Evolutionary conservation across 2,797 vertebrate species (phyloP).

Genomic region (Steatocranus sp.): DNA sequence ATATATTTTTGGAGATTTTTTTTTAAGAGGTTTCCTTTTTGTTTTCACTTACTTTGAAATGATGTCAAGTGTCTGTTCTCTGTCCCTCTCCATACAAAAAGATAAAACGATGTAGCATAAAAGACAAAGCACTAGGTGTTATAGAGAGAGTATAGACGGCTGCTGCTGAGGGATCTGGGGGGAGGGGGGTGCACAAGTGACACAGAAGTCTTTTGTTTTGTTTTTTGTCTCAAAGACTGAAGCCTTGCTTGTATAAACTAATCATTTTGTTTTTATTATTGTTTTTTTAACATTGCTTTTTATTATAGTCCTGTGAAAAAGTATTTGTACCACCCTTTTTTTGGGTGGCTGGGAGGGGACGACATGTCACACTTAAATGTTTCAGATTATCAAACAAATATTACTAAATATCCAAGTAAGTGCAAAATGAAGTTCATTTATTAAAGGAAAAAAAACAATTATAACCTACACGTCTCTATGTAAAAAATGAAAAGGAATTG

Average conservation of each 20-base stretch:
- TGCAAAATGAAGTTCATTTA: neutral
- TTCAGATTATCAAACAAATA: neutral
- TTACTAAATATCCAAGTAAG: neutral
- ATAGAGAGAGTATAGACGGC: slow-evolving; percentile 55
- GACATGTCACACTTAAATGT: neutral
- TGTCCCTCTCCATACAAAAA: slow-evolving; percentile 27
- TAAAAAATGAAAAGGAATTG: neutral
- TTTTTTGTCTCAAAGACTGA: neutral
- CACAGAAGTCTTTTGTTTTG: neutral
- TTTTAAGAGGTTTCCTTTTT: slow-evolving; percentile 38
- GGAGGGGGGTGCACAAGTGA: slow-evolving; percentile 6
- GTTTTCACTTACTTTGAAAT: slow-evolving; percentile 33
- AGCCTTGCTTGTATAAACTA: slow-evolving; percentile 17
- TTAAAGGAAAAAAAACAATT: neutral
- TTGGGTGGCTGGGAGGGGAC: fast-evolving
- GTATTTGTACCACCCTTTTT: neutral
- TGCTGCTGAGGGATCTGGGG: slow-evolving; percentile 64
- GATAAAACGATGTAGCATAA: slow-evolving; percentile 76
- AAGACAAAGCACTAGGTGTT: slow-evolving; percentile 53
- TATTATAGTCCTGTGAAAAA: neutral
- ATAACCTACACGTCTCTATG: neutral
- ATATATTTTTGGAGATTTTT: neutral
- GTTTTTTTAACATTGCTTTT: neutral
- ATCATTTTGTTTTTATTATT: neutral
- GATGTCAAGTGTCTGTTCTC: slow-evolving; percentile 34